Percentiles rank a stretch among this genome's conserved stretches.
Conservation (phyloP, 1,140 invertebrate species). For the Macrosteles quadrilineatus region DNA sequence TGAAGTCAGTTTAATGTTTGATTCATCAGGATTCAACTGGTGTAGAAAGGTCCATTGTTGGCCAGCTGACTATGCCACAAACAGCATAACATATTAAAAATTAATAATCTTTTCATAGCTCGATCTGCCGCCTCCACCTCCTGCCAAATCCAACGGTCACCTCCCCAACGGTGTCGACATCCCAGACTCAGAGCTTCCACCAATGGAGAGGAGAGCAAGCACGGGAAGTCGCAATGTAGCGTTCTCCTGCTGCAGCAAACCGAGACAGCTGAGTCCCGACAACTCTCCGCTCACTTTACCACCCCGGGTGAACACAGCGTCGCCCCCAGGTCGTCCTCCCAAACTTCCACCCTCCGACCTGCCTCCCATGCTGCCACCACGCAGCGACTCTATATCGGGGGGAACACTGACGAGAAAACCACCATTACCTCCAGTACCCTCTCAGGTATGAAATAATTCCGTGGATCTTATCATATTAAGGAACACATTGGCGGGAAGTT, state of each 20-base stretch:
- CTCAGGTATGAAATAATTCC: constrained; percentile 60
- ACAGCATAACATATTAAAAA: too few relatives aligned
- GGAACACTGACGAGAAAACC: constrained; percentile 58
- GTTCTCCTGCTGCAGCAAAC: constrained; percentile 39
- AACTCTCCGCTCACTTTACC: constrained; percentile 24
- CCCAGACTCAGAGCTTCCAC: constrained; percentile 4
- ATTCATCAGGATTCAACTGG: too few relatives aligned
- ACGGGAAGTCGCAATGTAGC: constrained; percentile 11
- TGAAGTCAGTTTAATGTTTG: too few relatives aligned
- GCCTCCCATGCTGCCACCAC: constrained; percentile 59
- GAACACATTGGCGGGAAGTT: too few relatives aligned
- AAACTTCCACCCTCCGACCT: constrained; percentile 51
- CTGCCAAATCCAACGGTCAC: constrained; percentile 9
- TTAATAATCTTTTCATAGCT: too few relatives aligned
- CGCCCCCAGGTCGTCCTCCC: constrained; percentile 56
- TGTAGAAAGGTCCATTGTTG: too few relatives aligned
- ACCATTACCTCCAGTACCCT: constrained; percentile 67
- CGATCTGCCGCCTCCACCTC: background rate
- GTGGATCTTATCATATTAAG: constrained; percentile 42
- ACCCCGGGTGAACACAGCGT: constrained; percentile 20
- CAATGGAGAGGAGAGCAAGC: constrained; percentile 22
- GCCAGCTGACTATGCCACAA: too few relatives aligned
- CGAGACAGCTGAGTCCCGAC: constrained; percentile 35
- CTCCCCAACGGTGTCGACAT: constrained; percentile 17
- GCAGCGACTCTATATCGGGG: constrained; percentile 56